These are phyloP conservation scores for Furnarius figulus DNA, from an alignment of 2,113 vertebrate genomes.

Conservation along the genomic window DNA sequence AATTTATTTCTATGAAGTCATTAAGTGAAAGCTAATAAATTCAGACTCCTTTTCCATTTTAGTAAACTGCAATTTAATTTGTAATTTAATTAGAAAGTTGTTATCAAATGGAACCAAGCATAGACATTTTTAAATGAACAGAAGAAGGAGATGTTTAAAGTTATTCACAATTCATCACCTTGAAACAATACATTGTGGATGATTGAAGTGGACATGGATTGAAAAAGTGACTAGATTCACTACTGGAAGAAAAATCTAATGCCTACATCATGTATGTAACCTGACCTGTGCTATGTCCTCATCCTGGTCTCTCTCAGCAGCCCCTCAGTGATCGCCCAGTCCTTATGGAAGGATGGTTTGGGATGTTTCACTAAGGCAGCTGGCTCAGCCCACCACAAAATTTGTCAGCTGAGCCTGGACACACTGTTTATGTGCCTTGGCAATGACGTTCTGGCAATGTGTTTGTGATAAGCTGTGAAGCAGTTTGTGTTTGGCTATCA, in stretches of 20 bases:
- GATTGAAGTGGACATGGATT: not conserved
- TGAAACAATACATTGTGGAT: not conserved
- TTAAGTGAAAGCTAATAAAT: not conserved
- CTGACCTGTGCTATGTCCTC: not conserved
- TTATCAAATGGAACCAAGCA: not conserved
- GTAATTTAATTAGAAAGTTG: not conserved
- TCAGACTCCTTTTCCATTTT: accelerated
- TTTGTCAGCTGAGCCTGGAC: not conserved
- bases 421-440: not conserved
- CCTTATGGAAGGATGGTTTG: not conserved
- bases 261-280: accelerated
- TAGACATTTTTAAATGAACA: not conserved
- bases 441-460: not conserved
- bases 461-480: not conserved
- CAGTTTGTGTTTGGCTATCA: not conserved
- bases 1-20: not conserved
- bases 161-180: not conserved
- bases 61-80: not conserved
- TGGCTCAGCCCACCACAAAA: not conserved
- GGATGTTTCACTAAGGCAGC: not conserved
- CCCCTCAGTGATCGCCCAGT: not conserved
- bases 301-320: not conserved
- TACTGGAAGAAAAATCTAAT: not conserved
- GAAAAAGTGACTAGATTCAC: not conserved
- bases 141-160: not conserved